phyloP scores from a whole-genome alignment of 2,113 vertebrate species.

The Thamnophis sirtalis region DNA sequence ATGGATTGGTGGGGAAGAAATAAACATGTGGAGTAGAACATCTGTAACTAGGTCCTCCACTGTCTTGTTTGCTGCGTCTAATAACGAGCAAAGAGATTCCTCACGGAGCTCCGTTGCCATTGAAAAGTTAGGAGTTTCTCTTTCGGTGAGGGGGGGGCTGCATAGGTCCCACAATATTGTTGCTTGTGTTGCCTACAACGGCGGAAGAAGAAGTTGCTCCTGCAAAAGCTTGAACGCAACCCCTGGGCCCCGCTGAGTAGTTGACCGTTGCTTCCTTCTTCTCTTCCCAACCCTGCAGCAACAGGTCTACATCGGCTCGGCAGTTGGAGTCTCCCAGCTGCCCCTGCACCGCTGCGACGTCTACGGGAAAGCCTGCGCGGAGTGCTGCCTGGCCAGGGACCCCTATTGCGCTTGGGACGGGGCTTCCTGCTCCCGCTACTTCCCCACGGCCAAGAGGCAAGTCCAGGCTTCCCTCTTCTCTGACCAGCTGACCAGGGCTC shows the following conservation, averaged over 20 bases:
- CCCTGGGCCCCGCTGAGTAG: neutral
- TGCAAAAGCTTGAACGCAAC: no score
- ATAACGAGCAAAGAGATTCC: neutral
- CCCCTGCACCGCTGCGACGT: conserved; percentile 92
- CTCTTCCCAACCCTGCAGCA: conserved; percentile 72
- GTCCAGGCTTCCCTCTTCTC: conserved; percentile 25
- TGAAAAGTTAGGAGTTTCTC: neutral
- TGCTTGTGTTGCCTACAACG: neutral
- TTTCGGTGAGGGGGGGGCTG: neutral
- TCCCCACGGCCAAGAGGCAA: conserved; percentile 96
- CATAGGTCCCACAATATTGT: neutral
- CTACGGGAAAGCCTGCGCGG: conserved; percentile 94
- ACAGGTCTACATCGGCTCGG: conserved; percentile 92
- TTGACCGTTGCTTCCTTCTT: neutral
- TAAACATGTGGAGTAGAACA: no score
- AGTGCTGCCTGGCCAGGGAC: conserved; percentile 95
- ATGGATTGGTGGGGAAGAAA: neutral
- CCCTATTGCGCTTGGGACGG: conserved; percentile 99
- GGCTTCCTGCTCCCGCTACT: conserved; percentile 93
- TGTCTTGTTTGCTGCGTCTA: neutral
- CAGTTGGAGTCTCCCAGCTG: conserved; percentile 87
- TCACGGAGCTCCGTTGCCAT: neutral
- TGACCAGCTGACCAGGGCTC: neutral
- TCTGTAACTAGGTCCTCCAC: neutral
- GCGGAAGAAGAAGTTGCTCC: no score